Base-by-base conservation (phyloP, 2,113 vertebrate species). In the Gadus macrocephalus region DNA sequence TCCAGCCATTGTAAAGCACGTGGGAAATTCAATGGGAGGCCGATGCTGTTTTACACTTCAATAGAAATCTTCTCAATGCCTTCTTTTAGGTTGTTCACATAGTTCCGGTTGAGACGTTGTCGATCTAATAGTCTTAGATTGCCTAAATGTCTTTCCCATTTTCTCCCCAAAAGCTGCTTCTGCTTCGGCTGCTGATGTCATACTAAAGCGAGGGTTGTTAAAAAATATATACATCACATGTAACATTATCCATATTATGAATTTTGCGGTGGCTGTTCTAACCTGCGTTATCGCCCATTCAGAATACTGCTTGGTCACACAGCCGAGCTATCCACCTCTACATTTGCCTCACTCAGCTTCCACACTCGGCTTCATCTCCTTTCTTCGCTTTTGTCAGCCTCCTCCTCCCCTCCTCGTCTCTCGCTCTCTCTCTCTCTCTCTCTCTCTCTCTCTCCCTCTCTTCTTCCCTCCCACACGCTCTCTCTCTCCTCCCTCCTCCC, bases 221-320 rank as follows among this genome's bases (percentile, higher is more conserved):
- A 42, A 42, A 42, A 42, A 8, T 4, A 42, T 42, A 42, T 6
- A 49, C 11, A 49, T 49, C 42, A 49, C 42, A 49, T 42, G 38
- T 42, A 42, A 42, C 42, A 49, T 49, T 49, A 49, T 49, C 42
- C 42, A 9, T 11, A 49, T 49, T 49, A 49, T 49, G 72, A 70
- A 35, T 49, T 12, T 49, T 49, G 42, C 42, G 12, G 42, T 12
- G 9, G 42, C 42, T 49, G 42, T 27, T 38, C 35, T 67, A 63
- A 82, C 75, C 78, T 80, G 72, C 81, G 74, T 72, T 71, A 31
- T 70, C 71, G 59, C 70, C 77, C 81, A 77, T 77, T 73, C 78
- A 53, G 56, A 61, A 69, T 80, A 83, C 75, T 80, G 76, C 77
- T 78, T 72, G 76, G 69, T 80, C 81, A 81, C 72, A 81, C 58